phyloP scores from a whole-genome alignment of 2,113 vertebrate genomes.

The Cyanocitta stelleri region DNA sequence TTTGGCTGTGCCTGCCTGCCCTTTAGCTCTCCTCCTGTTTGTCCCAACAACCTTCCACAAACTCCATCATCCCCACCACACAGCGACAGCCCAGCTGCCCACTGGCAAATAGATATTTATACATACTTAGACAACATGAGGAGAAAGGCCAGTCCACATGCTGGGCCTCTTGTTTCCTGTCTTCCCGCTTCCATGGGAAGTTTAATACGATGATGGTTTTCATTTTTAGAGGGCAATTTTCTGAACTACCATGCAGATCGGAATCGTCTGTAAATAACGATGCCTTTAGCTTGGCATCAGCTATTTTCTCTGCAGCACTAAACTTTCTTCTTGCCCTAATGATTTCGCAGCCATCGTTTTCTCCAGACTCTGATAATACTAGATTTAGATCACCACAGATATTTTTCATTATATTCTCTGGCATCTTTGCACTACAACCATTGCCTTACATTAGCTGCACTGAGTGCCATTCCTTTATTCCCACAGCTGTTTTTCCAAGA shows the following conservation, averaged over 20 bases:
- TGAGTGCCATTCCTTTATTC: neutral
- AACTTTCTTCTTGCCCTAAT: slow-evolving; percentile 28
- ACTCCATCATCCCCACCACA: neutral
- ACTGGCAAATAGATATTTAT: neutral
- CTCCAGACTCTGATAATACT: slow-evolving; percentile 39
- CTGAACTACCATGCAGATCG: neutral
- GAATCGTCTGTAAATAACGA: slow-evolving; percentile 3
- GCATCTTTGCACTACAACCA: neutral
- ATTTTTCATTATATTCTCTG: neutral
- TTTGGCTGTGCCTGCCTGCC: neutral
- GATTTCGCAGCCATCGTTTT: neutral
- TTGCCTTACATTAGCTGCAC: neutral
- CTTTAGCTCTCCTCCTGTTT: neutral
- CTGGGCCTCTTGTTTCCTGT: neutral
- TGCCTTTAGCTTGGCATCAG: slow-evolving; percentile 22
- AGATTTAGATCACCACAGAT: slow-evolving; percentile 30
- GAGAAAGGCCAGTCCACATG: neutral
- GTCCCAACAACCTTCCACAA: neutral
- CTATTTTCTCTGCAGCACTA: neutral
- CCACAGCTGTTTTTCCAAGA: neutral
- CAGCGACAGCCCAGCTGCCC: neutral
- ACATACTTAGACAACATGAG: neutral
- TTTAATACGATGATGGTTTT: neutral
- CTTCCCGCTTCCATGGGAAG: neutral
- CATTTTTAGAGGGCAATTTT: slow-evolving; percentile 17